A percentile compares a stretch with the other conserved stretches of the same genome.
Conservation (phyloP, 2,113 vertebrate genomes). For the Myocastor coypus region DNA sequence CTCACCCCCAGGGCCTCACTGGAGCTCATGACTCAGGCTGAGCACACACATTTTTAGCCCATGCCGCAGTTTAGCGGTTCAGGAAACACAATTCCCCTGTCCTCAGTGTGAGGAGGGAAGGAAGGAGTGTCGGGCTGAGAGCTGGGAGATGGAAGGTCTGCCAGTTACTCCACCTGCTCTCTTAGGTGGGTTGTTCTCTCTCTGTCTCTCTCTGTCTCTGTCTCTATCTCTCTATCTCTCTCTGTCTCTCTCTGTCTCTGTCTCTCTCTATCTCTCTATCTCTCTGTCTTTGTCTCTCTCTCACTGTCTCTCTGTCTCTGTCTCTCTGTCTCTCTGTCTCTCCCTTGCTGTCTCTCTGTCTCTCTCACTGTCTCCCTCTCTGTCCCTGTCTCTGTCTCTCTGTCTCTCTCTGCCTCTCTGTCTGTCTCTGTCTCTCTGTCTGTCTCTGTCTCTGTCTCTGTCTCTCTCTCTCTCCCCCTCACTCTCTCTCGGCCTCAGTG, state of each 20-base stretch:
- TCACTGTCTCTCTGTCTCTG: too few relatives aligned
- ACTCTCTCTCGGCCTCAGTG: too few relatives aligned
- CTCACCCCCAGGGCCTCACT: neutral
- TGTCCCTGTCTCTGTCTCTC: too few relatives aligned
- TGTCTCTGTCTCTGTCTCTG: too few relatives aligned
- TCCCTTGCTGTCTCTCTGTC: neutral
- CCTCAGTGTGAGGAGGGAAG: too few relatives aligned
- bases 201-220: neutral
- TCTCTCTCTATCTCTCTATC: neutral
- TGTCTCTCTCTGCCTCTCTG: neutral
- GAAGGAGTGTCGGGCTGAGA: neutral
- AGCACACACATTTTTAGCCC: constrained; percentile 20
- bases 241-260: neutral
- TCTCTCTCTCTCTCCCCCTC: neutral
- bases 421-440: neutral
- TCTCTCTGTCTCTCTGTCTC: neutral
- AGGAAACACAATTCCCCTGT: neutral
- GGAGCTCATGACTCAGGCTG: neutral
- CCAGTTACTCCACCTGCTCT: neutral
- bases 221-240: neutral
- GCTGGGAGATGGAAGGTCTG: neutral
- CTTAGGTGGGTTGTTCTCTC: neutral
- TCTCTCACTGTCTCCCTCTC: neutral
- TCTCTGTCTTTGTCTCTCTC: too few relatives aligned
- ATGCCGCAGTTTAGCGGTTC: neutral